phyloP scores from a whole-genome alignment of 2,113 vertebrate species.

The Macquaria ambigua region DNA sequence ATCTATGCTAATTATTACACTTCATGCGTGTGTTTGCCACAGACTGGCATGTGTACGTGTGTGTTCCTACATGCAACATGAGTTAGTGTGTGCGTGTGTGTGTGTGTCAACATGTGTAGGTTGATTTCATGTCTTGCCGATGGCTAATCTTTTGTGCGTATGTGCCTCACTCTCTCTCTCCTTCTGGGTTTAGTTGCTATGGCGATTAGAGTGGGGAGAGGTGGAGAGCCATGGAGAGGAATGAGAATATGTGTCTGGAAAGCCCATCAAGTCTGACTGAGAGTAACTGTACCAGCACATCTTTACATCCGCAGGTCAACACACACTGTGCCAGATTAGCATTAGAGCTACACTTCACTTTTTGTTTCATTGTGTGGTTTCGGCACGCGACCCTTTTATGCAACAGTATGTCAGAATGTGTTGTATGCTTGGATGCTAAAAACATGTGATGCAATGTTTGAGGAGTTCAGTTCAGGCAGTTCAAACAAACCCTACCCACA shows the following conservation, averaged over 20 bases:
- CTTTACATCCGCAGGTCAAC: conserved; percentile 34
- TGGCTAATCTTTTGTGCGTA: conserved; percentile 77
- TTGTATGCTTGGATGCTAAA: not conserved
- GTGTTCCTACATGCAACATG: conserved; percentile 14
- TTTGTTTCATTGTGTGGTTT: not conserved
- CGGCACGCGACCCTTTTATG: not conserved
- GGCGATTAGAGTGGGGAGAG: conserved; percentile 76
- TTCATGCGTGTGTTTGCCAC: not conserved
- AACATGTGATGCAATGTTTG: not conserved
- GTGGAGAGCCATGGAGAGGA: conserved; percentile 75
- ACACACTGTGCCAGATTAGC: not conserved
- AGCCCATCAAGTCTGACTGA: conserved; percentile 71
- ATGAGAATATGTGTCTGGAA: conserved; percentile 78
- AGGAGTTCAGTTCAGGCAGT: not conserved
- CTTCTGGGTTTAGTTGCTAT: conserved; percentile 85
- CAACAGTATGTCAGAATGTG: not conserved
- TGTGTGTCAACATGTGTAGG: conserved; percentile 56
- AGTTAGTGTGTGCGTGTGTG: not conserved
- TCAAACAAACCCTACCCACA: conserved; percentile 5
- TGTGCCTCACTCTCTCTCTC: conserved; percentile 74
- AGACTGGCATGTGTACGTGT: not conserved
- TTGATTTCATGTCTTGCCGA: conserved; percentile 66
- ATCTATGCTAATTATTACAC: conserved; percentile 19
- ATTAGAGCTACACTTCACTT: not conserved
- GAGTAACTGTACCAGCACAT: conserved; percentile 43